Percentiles rank a stretch among this genome's conserved stretches.
These are phyloP conservation scores for Philopotamus ludificatus DNA, from an alignment of 1,140 invertebrate genomes.

Conservation along the genomic window DNA sequence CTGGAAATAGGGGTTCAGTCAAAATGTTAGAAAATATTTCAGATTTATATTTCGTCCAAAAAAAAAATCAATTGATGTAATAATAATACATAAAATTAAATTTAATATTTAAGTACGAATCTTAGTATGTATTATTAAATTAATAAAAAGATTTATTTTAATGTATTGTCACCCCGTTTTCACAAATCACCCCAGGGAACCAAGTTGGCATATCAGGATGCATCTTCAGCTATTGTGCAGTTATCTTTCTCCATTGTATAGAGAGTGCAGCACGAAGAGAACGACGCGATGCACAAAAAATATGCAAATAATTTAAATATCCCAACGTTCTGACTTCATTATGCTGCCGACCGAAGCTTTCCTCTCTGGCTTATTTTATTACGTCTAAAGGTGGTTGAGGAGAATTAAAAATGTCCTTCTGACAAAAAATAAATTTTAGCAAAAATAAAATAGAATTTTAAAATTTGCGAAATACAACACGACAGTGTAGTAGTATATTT, in stretches of 20 bases:
- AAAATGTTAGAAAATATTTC: background rate
- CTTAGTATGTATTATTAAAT: conserved; percentile 1
- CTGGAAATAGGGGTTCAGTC: background rate
- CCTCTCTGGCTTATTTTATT: conserved; percentile 2
- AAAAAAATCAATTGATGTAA: too few species aligned
- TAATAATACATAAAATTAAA: too few species aligned
- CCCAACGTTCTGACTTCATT: conserved; percentile 37
- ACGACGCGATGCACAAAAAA: conserved; percentile 37
- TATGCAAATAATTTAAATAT: conserved; percentile 42
- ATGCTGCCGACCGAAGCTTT: conserved; percentile 18
- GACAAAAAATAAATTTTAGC: too few species aligned
- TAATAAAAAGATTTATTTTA: too few species aligned
- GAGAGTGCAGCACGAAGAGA: conserved; percentile 29
- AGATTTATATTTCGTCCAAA: too few species aligned
- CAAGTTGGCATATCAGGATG: background rate
- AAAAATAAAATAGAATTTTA: too few species aligned
- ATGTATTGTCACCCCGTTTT: too few species aligned
- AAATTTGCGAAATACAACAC: background rate
- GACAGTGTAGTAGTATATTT: background rate
- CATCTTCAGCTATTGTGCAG: conserved; percentile 39
- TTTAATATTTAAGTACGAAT: conserved; percentile 3
- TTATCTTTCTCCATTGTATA: conserved; percentile 36
- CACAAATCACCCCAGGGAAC: background rate
- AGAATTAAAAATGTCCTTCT: conserved; percentile 4
- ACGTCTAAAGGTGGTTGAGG: background rate